Evolutionary conservation across 1,140 invertebrate species (phyloP).

Genomic region (Mycetomoellerius zeteki): DNA sequence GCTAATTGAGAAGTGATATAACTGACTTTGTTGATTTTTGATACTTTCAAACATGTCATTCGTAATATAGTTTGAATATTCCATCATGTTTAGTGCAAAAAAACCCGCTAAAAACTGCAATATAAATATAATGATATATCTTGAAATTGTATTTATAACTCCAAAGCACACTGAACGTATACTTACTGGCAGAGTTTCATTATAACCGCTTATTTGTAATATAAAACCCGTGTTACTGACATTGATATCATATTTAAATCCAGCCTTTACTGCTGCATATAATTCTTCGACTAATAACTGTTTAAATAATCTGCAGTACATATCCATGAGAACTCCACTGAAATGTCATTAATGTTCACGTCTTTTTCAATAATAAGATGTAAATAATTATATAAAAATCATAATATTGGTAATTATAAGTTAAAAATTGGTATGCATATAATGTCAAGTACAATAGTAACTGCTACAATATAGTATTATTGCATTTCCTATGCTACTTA

Average conservation of each 20-base stretch:
- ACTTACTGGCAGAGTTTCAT: conserved; percentile 92
- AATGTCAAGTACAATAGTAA: too few relatives aligned
- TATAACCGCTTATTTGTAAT: conserved; percentile 91
- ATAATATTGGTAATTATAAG: background rate
- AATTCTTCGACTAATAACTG: conserved; percentile 91
- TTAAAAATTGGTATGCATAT: too few relatives aligned
- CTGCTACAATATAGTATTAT: background rate
- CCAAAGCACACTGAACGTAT: background rate
- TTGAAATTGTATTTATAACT: background rate
- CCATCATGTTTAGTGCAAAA: conserved; percentile 89
- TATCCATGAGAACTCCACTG: conserved; percentile 88
- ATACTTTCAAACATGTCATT: conserved; percentile 90
- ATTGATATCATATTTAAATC: conserved; percentile 89
- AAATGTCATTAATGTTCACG: conserved; percentile 70
- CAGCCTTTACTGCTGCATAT: conserved; percentile 93
- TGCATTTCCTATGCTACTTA: conserved; percentile 82
- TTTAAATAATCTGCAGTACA: conserved; percentile 88
- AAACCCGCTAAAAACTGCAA: conserved; percentile 89
- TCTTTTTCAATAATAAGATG: background rate
- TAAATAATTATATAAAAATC: background rate
- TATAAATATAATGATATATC: conserved; percentile 14
- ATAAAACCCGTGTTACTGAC: conserved; percentile 90
- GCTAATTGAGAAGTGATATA: conserved; percentile 91
- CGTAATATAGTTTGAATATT: conserved; percentile 86
- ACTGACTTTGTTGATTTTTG: conserved; percentile 89